Evolutionary conservation across 2,113 vertebrate species (phyloP), one percentile per base, ranked within the genome.

Genomic region (Carollia perspicillata): DNA sequence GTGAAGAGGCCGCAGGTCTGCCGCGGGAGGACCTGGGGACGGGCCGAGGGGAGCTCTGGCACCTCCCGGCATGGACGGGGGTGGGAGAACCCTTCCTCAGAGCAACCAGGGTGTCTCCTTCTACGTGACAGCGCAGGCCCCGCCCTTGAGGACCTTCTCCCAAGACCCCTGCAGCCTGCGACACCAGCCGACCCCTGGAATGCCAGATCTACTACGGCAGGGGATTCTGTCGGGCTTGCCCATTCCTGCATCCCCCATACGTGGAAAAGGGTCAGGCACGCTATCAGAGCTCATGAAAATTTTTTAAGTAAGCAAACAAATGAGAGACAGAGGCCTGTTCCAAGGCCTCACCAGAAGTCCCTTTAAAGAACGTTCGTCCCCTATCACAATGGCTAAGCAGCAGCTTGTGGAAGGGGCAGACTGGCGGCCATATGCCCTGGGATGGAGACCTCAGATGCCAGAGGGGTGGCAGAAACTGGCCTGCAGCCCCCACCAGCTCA

Each of bases 1-100:
- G 99, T 99, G 98, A 99, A 99, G 89, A 99, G 99, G 91, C 99
- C 99, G 0, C 99, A 99, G 2, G 99, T 99, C 97, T 99, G 99
- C 93, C 99, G 98, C 10, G 99, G 99, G 47, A 99, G 98, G 93
- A 99, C 99, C 99, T 99, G 96, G 71, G n/a, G 63, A 8, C 6
- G 65, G 13, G 86, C 53, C 47, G 16, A 66, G 16, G 14, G 79
- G 69, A 89, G 71, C n/a, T 9, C 2, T 71, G 71, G 35, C 23
- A 3, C 22, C 65, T 79, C 37, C 28, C n/a, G 78, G 44, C 30
- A 44, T 0, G 10, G 83, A 23, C 0, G n/a, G 23, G 1, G 4
- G 16, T 8, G 5, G 35, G n/a, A 14, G 11, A 26, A 12, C 49
- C 22, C 93, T 84, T 83, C 58, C 53, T 93, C 37, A 79, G 42